A percentile compares a stretch with the other conserved stretches of the same genome.
phyloP scores from a whole-genome alignment of 1,140 invertebrate genomes.

The Brachionus sp. region DNA sequence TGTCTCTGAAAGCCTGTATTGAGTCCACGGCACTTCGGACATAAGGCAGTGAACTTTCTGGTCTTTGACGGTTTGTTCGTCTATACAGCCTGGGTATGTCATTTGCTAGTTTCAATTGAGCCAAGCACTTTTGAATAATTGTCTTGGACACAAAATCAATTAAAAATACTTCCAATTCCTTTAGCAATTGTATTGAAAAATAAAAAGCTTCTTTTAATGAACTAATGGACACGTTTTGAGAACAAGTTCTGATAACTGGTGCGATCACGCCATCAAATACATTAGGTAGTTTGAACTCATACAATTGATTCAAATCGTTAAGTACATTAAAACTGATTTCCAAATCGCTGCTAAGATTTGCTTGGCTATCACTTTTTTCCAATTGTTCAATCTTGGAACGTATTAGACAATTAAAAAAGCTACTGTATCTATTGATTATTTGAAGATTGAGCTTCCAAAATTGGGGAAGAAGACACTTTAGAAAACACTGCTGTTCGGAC shows the following conservation, averaged over 20 bases:
- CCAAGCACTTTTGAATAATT: constrained; percentile 54
- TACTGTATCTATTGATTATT: constrained; percentile 70
- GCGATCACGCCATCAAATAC: constrained; percentile 33
- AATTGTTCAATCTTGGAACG: neutral
- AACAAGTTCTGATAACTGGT: neutral
- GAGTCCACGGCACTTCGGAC: constrained; percentile 64
- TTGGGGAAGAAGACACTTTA: constrained; percentile 69
- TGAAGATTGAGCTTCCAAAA: constrained; percentile 84
- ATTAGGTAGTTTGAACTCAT: constrained; percentile 3
- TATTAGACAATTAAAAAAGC: constrained; percentile 66
- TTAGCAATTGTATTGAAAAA: neutral
- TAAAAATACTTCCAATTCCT: neutral
- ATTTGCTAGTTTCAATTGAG: constrained; percentile 65
- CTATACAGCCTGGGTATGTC: constrained; percentile 87
- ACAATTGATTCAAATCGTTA: constrained; percentile 18
- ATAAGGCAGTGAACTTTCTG: neutral
- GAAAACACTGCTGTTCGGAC: constrained; percentile 46
- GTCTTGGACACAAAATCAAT: constrained; percentile 51
- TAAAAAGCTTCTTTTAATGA: neutral
- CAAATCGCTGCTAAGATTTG: neutral
- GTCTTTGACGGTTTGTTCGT: constrained; percentile 77
- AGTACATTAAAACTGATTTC: neutral
- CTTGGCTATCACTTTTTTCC: neutral
- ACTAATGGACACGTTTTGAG: neutral
- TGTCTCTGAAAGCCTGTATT: constrained; percentile 62